phyloP scores from a whole-genome alignment of 1,140 invertebrate species.

The Bombus vancouverensis region DNA sequence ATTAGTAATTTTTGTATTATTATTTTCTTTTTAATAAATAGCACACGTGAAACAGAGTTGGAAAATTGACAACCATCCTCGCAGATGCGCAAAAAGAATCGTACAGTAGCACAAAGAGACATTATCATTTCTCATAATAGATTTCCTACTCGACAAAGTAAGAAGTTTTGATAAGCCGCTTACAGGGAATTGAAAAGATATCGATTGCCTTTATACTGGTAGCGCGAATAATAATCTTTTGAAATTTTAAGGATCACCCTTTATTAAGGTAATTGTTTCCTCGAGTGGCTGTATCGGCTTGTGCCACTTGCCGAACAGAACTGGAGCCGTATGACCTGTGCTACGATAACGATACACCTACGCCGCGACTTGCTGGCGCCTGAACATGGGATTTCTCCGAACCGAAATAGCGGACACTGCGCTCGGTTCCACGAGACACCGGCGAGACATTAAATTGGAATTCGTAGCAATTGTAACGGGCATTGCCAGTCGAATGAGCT shows the following conservation, averaged over 20 bases:
- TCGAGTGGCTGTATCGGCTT: neutral
- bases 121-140: neutral
- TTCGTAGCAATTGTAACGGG: slow-evolving; percentile 65
- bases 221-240: neutral
- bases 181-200: slow-evolving; percentile 23
- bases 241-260: slow-evolving; percentile 10
- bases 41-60: no score
- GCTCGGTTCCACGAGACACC: slow-evolving; percentile 30
- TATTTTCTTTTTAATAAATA: neutral
- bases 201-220: neutral
- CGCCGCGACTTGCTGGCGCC: slow-evolving; percentile 46
- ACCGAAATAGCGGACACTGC: slow-evolving; percentile 7
- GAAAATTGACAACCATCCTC: neutral
- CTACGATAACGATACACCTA: neutral
- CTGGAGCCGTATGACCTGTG: neutral
- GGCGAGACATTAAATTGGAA: slow-evolving; percentile 35
- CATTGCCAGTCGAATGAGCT: slow-evolving; percentile 65
- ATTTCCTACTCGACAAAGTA: neutral
- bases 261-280: slow-evolving; percentile 18
- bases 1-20: neutral
- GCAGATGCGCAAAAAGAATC: neutral
- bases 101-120: neutral
- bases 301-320: neutral
- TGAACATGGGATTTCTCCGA: neutral
- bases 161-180: slow-evolving; percentile 37